Base-by-base conservation (phyloP, 2,888 invertebrate species). In the Phymatocera aterrima region DNA sequence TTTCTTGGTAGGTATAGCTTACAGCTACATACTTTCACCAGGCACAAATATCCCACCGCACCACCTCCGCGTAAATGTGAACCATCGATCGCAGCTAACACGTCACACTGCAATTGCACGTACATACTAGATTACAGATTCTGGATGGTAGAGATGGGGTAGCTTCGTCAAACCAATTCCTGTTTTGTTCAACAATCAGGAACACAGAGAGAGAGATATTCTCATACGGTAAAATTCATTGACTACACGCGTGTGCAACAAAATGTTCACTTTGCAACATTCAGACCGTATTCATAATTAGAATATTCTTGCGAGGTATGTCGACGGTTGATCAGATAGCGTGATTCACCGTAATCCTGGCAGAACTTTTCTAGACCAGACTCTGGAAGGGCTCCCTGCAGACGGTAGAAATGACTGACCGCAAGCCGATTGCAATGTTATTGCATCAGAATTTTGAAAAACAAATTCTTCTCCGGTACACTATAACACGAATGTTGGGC, bases 31-130 rank as follows among this genome's bases (percentile, higher is more conserved):
- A 34, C 72, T 51, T 72, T 51, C 48, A 51, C 70, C 48, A 24
- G 31, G 34, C 31, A 48, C 46, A 24, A 24, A 24, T 46, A 46
- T 21, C 31, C 43, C 24, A 15, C 37, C n/a, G 43, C 43, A 5
- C 31, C n/a, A 24, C 15, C n/a, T 5, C 18, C 34, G 34, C 18
- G 10, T 61, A n/a, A 15, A 4, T 37, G 61, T n/a, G 12, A 34
- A 3, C 8, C 43, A 43, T 46, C 43, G 43, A 46, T 43, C 68
- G 40, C 12, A 15, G 6, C 24, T n/a, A n/a, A n/a, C 46, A 28
- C 68, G 68, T 68, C 46, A 68, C 10, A 15, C 43, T 68, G 46
- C 68, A 68, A 46, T 68, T 68, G 68, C 68, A 46, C 43, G 24
- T 68, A 24, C 43, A 2, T 64, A 43, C 8, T n/a, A n/a, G 57